Conservation (phyloP, 1,140 invertebrate species). For the Popillia japonica region DNA sequence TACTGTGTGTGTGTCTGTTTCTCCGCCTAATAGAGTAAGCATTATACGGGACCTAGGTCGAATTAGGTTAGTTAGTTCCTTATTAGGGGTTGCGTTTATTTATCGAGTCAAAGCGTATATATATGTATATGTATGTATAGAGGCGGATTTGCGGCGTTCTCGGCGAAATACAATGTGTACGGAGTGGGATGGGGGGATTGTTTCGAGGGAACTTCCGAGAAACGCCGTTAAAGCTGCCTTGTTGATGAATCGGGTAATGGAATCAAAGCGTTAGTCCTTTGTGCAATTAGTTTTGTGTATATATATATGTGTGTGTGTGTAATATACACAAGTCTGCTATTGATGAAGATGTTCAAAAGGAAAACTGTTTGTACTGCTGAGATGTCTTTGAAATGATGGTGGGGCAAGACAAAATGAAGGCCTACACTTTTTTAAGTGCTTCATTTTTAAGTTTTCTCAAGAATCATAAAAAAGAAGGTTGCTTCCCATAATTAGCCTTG, state of each 20-base stretch:
- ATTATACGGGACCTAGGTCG: constrained; percentile 28
- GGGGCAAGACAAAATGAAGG: too few species aligned
- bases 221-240: not conserved
- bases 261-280: constrained; percentile 6
- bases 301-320: not conserved
- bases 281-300: not conserved
- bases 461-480: too few species aligned
- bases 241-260: not conserved
- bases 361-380: too few species aligned
- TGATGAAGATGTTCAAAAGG: too few species aligned
- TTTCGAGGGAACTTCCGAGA: not conserved
- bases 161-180: not conserved
- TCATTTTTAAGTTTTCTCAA: too few species aligned
- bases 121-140: not conserved
- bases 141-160: not conserved
- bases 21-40: constrained; percentile 30
- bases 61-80: constrained; percentile 28
- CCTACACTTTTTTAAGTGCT: too few species aligned
- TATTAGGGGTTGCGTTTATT: not conserved
- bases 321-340: too few species aligned
- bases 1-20: constrained; percentile 7
- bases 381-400: too few species aligned
- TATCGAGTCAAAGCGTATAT: not conserved
- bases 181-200: not conserved
- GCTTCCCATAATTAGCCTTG: too few species aligned